phyloP scores from a whole-genome alignment of 1,140 invertebrate genomes.

The Ptiloglossa arizonensis region DNA sequence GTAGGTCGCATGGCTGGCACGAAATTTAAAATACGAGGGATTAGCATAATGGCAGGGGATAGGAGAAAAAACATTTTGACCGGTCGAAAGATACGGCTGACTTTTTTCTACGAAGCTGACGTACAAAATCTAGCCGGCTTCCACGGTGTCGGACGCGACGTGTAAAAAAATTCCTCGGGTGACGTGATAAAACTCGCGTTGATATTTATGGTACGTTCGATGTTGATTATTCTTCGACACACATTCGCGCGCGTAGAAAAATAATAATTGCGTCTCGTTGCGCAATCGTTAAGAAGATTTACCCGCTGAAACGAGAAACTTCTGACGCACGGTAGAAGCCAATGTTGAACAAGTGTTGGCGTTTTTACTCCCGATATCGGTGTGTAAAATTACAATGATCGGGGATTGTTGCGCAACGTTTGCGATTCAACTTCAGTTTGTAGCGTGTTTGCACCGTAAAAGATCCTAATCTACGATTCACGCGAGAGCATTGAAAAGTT shows the following conservation, averaged over 20 bases:
- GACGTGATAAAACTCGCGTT: background rate
- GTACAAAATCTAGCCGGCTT: background rate
- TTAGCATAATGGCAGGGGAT: conserved; percentile 64
- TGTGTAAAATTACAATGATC: too few relatives aligned
- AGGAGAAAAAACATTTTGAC: conserved; percentile 55
- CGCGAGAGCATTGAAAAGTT: too few relatives aligned
- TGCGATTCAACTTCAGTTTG: too few relatives aligned
- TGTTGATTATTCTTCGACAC: background rate
- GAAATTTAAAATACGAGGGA: conserved; percentile 63
- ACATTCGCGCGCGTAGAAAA: background rate
- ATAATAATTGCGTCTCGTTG: conserved; percentile 11
- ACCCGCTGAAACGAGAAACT: background rate
- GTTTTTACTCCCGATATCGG: too few relatives aligned
- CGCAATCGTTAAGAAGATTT: background rate
- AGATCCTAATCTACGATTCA: too few relatives aligned
- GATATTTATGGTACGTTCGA: background rate
- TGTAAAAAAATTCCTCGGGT: background rate
- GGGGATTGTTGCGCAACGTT: too few relatives aligned
- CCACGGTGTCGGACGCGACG: background rate
- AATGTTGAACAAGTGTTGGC: too few relatives aligned
- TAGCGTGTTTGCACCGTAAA: too few relatives aligned
- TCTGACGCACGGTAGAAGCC: too few relatives aligned
- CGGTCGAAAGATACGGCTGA: conserved; percentile 26
- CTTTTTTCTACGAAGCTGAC: background rate
- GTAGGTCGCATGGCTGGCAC: conserved; percentile 58